Conservation (phyloP, 53 echinoderm and acorn worm species). For the Luidia sarsii region DNA sequence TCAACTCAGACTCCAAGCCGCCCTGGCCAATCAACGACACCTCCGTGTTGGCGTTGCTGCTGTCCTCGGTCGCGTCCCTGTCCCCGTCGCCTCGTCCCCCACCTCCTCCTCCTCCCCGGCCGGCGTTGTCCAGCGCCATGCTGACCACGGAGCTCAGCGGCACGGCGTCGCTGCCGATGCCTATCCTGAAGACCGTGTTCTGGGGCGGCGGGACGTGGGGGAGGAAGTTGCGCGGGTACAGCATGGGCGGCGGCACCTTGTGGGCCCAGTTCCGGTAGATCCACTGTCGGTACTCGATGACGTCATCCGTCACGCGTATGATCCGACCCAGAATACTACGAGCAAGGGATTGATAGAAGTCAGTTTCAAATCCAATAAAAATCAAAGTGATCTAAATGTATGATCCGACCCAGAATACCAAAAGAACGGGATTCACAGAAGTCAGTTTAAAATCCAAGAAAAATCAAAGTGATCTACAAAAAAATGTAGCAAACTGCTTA, state of each 20-base stretch:
- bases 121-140: conserved; percentile 12
- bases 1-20: conserved; percentile 41
- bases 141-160: conserved; percentile 24
- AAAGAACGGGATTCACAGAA: too few relatives aligned
- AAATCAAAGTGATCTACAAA: too few relatives aligned
- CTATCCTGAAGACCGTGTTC: conserved; percentile 82
- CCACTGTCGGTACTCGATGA: conserved; percentile 87
- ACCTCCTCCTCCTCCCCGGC: not conserved
- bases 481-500: too few relatives aligned
- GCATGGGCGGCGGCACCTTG: conserved; percentile 65
- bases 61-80: conserved; percentile 11
- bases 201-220: conserved; percentile 51
- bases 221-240: conserved; percentile 12
- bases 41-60: conserved; percentile 37
- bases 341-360: too few relatives aligned
- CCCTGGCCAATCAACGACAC: conserved; percentile 11
- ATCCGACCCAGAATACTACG: conserved; percentile 95
- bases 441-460: too few relatives aligned
- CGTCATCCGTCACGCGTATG: conserved; percentile 93
- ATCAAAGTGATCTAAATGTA: too few relatives aligned
- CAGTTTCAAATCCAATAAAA: too few relatives aligned
- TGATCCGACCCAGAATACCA: too few relatives aligned
- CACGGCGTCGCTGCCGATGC: conserved; percentile 14
- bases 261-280: conserved; percentile 84
- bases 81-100: conserved; percentile 14